These are phyloP conservation scores for Unio pictorum DNA, from an alignment of 2,888 invertebrate species.

Conservation along the genomic window DNA sequence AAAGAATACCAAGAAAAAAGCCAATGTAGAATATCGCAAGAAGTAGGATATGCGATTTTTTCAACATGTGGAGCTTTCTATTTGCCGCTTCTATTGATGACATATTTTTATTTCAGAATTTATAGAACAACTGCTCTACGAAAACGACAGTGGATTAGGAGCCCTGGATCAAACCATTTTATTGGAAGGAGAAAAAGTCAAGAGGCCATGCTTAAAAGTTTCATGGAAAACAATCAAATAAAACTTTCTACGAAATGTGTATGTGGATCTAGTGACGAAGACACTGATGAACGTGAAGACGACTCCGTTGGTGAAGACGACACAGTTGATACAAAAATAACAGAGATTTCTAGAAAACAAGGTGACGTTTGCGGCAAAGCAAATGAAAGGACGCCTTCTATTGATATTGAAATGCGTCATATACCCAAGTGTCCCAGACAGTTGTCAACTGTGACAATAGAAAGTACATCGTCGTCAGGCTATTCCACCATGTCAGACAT, in stretches of 20 bases:
- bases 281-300: conserved; percentile 1
- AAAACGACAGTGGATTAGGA: conserved; percentile 45
- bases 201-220: not conserved
- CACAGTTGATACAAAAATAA: not conserved
- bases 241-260: not conserved
- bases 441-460: no score
- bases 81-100: conserved; percentile 55
- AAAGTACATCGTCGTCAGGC: no score
- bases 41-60: conserved; percentile 59
- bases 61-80: conserved; percentile 64
- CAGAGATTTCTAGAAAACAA: no score
- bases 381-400: no score
- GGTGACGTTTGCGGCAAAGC: no score
- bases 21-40: conserved; percentile 46
- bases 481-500: no score
- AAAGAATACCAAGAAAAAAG: conserved; percentile 9
- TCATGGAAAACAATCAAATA: not conserved
- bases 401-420: no score
- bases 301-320: not conserved
- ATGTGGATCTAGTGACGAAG: conserved; percentile 1
- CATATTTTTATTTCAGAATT: conserved; percentile 56
- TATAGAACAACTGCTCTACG: conserved; percentile 51
- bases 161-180: conserved; percentile 44
- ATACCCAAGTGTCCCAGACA: no score
- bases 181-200: conserved; percentile 2